Base-by-base conservation (phyloP, 2,113 vertebrate genomes). In the Brachypodius melanocephalos region DNA sequence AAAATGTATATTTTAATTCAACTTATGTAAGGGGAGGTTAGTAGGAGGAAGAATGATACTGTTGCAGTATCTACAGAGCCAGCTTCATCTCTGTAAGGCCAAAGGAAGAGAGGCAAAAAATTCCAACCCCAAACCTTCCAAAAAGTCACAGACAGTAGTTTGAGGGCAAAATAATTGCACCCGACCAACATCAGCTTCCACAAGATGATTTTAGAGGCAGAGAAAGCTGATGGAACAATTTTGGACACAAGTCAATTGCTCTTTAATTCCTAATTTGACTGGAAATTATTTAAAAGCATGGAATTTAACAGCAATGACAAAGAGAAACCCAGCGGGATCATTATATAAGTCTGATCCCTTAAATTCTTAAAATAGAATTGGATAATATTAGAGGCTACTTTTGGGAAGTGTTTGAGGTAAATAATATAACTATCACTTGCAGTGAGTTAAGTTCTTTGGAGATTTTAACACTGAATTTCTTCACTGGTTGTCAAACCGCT, bases 331-430 rank as follows among this genome's bases (percentile, higher is more conserved):
- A 89, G 25, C 17, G 90, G 22, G 14, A 54, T 85, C 48, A 32
- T 85, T 61, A 36, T 46, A 11, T 42, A 84, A 85, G 14, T 62
- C 31, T 67, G 16, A 77, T 66, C 46, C 29, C 28, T 63, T 43
- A 67, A 78, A 55, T 80, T 82, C 69, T 89, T 89, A 34, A 82
- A 72, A n/a, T 36, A 65, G 31, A 55, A 48, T 43, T 38, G 13
- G 12, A 67, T 22, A 65, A 17, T 72, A 62, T 88, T 76, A 76
- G 26, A 62, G 26, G 25, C 19, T 76, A 46, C 59, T 91, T 96
- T 90, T 75, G 80, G 89, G 67, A 87, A 59, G 24, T n/a, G 31
- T 82, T 95, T 87, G 86, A 72, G 40, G 20, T 43, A 93, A 94
- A 90, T 54, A 94, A 94, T 42, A 2, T 34, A 84, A 69, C 22